A percentile compares a stretch with the other conserved stretches of the same genome.
Conservation (phyloP, 2,888 invertebrate genomes). For the Nomada ferruginata region DNA sequence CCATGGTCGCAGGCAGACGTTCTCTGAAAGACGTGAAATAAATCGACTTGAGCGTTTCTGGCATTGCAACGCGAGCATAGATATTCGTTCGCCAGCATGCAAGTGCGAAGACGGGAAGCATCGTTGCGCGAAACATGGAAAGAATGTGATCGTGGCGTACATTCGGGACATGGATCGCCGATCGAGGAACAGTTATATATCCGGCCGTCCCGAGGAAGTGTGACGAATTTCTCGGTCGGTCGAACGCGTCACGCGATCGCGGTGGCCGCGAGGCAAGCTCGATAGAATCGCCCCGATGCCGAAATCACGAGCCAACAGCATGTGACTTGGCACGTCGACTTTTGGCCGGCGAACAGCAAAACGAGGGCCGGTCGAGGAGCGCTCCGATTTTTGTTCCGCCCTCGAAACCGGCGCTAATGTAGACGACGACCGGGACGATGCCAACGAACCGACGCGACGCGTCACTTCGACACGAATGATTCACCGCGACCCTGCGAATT, state of each 20-base stretch:
- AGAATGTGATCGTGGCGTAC: conserved; percentile 1
- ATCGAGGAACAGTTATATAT: conserved; percentile 52
- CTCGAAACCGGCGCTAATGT: conserved; percentile 71
- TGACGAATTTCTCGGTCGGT: conserved; percentile 53
- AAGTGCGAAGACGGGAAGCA: neutral
- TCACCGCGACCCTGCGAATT: conserved; percentile 53
- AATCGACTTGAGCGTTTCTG: neutral
- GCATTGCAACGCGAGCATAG: neutral
- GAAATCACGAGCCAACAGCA: conserved; percentile 60
- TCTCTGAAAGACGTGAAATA: conserved; percentile 86
- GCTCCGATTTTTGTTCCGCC: conserved; percentile 71
- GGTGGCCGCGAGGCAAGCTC: conserved; percentile 15
- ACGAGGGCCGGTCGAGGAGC: conserved; percentile 22
- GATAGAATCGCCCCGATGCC: conserved; percentile 10
- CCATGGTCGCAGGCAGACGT: conserved; percentile 96
- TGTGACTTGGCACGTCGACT: conserved; percentile 60
- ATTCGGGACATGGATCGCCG: conserved; percentile 24
- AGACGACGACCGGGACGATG: conserved; percentile 52
- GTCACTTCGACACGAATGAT: conserved; percentile 66
- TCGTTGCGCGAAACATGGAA: neutral
- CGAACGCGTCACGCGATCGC: conserved; percentile 36
- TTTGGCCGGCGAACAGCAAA: conserved; percentile 53
- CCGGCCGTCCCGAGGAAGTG: conserved; percentile 33
- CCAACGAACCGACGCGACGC: conserved; percentile 74
- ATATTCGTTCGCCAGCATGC: neutral